Evolutionary conservation across 2,113 vertebrate genomes (phyloP).

Genomic region (Tupaia tana): DNA sequence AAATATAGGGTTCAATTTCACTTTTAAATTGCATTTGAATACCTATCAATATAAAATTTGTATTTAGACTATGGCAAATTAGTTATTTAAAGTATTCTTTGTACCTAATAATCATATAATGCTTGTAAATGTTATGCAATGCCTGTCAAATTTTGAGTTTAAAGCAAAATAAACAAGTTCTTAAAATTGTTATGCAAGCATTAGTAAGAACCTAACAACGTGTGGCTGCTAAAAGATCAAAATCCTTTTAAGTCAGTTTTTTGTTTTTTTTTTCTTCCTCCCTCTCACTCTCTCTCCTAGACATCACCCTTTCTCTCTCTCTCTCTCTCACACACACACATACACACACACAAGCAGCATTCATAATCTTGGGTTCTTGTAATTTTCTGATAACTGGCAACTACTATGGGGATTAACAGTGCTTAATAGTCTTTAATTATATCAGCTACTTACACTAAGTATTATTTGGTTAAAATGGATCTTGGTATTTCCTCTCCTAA

Average conservation of each 20-base stretch:
- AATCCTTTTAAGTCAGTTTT: not conserved
- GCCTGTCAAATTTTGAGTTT: not conserved
- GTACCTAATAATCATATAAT: not conserved
- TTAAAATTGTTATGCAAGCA: not conserved
- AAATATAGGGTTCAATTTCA: not conserved
- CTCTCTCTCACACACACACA: not conserved
- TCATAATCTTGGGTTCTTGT: not conserved
- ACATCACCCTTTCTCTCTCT: no score
- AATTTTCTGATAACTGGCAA: not conserved
- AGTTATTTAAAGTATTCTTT: not conserved
- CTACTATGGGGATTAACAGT: not conserved
- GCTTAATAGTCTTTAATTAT: not conserved
- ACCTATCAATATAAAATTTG: not conserved
- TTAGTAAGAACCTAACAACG: not conserved
- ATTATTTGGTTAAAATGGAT: not conserved
- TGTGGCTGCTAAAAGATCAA: not conserved
- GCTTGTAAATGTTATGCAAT: not conserved
- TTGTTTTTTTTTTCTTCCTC: not conserved
- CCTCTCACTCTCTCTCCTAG: not conserved
- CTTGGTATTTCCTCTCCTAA: not conserved
- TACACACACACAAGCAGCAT: not conserved
- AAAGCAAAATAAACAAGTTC: not conserved
- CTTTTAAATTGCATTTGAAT: not conserved
- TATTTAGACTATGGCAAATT: not conserved
- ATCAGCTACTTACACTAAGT: not conserved